Percentiles rank a stretch among this genome's conserved stretches.
Evolutionary conservation across 2,113 vertebrate species (phyloP).

Genomic region (Rhinolophus sinicus): DNA sequence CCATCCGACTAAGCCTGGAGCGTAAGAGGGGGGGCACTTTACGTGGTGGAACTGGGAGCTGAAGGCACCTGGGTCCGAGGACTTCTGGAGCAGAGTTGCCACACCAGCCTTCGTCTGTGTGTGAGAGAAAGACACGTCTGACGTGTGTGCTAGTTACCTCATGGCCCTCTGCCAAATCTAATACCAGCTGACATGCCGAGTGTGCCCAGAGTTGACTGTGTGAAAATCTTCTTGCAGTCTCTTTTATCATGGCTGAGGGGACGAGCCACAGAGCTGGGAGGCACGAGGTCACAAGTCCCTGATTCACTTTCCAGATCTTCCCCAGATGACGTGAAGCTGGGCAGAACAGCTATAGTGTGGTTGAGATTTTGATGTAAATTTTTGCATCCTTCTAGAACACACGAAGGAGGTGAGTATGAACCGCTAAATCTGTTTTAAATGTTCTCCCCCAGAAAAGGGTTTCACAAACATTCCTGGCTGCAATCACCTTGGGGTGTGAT

Average conservation of each 20-base stretch:
- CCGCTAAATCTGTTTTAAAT: background rate
- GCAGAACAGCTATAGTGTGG: background rate
- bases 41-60: background rate
- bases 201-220: background rate
- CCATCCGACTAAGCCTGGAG: background rate
- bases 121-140: background rate
- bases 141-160: rapidly evolving
- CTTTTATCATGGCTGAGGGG: background rate
- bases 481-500: no score
- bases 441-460: background rate
- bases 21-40: background rate
- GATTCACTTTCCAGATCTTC: background rate
- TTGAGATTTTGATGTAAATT: background rate
- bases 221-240: background rate
- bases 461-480: background rate
- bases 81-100: background rate
- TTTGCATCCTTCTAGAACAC: background rate
- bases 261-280: no score
- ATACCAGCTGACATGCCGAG: rapidly evolving
- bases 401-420: background rate
- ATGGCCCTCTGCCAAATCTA: background rate
- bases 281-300: background rate
- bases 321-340: background rate
- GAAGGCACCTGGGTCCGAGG: background rate
- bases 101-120: rapidly evolving